Evolutionary conservation across 37 sponge, comb jelly and placozoan species (phyloP), one percentile per base, ranked within the genome.

Genomic region (Ephydatia muelleri): DNA sequence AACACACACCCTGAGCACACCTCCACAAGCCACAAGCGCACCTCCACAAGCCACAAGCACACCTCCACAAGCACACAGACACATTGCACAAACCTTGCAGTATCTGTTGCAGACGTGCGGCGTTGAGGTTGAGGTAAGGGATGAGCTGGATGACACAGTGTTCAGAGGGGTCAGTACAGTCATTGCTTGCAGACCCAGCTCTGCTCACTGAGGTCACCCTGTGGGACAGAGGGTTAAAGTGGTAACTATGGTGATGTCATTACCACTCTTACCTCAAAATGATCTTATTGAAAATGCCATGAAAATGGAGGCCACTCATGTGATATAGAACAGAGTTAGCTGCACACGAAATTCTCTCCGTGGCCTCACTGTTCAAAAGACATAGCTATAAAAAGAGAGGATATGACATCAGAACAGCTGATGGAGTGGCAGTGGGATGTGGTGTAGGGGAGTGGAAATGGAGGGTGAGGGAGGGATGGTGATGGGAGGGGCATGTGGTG

Each of bases 261-360:
- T 49, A 66, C 38, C 73, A 40, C 38, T 43, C 88, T 16, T n/a
- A 91, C 91, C 87, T 86, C 9, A 83, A 33, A 48, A 93, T 90
- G 80, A 89, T 93, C 49, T 90, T 93, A 83, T 90, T 93, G 80
- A 88, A 93, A 69, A 93, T 89, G 72, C 90, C 83, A 66, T 89
- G 88, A 76, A 93, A 93, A 38, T 93, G 94, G 8, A 93, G 88
- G 13, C 88, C 88, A 80, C 90, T 89, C 73, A 90, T 69, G 8
- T 86, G 87, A 48, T 89, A 87, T 4, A 93, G 81, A 8, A 93
- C 91, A 21, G 25, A n/a, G 72, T 83, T 70, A 38, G 94, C 82
- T 2, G 76, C 48, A 26, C 27, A 38, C 14, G 80, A 80, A 14
- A 93, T 25, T 23, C 21, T 29, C 2, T 23, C 64, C 0, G 77